A percentile compares a stretch with the other conserved stretches of the same genome.
Conservation (phyloP, 2,113 vertebrate genomes). For the Ariopsis seemanni region DNA sequence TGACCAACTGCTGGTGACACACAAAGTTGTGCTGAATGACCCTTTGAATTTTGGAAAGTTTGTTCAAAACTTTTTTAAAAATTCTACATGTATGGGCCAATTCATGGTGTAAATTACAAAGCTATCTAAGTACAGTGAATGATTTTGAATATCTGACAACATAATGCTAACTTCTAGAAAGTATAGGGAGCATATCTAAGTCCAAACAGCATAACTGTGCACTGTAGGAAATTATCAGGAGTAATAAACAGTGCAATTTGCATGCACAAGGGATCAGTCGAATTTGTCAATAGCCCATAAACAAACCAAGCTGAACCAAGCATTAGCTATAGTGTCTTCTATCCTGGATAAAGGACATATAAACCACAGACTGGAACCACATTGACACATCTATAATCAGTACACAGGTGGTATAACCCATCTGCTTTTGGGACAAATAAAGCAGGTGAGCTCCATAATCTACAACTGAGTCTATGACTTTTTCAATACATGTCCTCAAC, state of each 20-base stretch:
- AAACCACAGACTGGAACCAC: conserved; percentile 19
- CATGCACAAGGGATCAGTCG: neutral
- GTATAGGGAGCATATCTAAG: neutral
- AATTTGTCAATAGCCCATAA: conserved; percentile 32
- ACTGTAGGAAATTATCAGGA: neutral
- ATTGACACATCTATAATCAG: conserved; percentile 12
- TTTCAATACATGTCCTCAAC: neutral
- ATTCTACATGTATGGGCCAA: neutral
- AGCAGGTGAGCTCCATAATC: neutral
- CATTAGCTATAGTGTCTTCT: neutral
- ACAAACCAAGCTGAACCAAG: conserved; percentile 25
- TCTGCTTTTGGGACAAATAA: conserved; percentile 19
- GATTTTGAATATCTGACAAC: neutral
- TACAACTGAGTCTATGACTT: neutral
- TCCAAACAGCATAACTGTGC: neutral
- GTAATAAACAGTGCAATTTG: neutral
- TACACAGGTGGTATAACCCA: neutral
- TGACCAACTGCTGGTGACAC: neutral
- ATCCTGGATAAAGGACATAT: conserved; percentile 14
- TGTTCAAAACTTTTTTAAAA: neutral
- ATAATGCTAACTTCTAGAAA: neutral
- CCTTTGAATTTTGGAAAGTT: neutral
- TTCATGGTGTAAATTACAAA: neutral
- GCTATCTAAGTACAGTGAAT: neutral
- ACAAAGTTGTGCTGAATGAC: neutral